Conservation (phyloP, 2,797 vertebrate species). For the Chromis chromis region DNA sequence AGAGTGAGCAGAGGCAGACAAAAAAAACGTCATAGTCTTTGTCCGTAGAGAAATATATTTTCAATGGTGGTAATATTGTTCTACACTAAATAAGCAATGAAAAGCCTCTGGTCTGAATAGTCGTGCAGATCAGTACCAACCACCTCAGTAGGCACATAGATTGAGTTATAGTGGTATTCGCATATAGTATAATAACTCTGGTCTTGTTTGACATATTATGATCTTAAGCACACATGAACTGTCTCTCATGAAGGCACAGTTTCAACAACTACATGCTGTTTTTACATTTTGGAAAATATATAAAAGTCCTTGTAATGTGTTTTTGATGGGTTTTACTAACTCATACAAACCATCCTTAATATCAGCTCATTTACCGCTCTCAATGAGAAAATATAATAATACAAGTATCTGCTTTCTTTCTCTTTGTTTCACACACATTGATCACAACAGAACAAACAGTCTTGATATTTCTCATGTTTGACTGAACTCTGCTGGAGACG, state of each 20-base stretch:
- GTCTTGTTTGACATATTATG: too few relatives aligned
- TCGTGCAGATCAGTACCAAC: neutral
- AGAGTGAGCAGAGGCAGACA: slow-evolving; percentile 11
- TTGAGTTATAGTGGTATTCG: too few relatives aligned
- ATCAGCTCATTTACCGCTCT: neutral
- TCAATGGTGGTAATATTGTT: neutral
- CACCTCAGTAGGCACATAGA: too few relatives aligned
- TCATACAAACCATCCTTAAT: too few relatives aligned
- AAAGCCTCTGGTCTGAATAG: neutral
- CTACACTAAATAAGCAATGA: neutral
- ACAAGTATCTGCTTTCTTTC: neutral
- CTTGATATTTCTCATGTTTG: slow-evolving; percentile 31
- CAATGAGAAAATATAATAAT: neutral
- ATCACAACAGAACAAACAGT: slow-evolving; percentile 33
- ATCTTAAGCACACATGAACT: neutral
- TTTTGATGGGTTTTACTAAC: too few relatives aligned
- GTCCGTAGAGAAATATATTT: neutral
- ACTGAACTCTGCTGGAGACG: slow-evolving; percentile 40
- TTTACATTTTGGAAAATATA: too few relatives aligned
- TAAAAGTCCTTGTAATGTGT: too few relatives aligned
- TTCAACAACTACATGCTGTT: too few relatives aligned
- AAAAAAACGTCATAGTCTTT: neutral
- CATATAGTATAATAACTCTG: too few relatives aligned
- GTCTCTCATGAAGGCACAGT: neutral
- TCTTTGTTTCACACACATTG: slow-evolving; percentile 1